phyloP scores from a whole-genome alignment of 2,888 invertebrate genomes.

The Volucella zonaria region DNA sequence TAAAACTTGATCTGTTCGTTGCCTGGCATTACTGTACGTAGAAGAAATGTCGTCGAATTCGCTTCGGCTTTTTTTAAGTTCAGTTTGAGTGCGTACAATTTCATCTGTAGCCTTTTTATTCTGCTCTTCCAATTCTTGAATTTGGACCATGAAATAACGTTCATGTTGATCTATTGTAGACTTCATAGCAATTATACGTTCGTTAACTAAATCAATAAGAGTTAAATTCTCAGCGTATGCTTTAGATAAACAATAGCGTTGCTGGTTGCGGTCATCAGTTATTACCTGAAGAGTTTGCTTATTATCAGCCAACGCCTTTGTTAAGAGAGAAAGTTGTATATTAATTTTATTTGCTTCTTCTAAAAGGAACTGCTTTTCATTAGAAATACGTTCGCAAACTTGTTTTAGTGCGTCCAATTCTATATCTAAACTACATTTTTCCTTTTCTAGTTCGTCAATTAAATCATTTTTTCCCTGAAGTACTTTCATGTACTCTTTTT shows the following conservation, averaged over 20 bases:
- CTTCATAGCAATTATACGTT: slow-evolving; percentile 1
- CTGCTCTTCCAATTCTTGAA: neutral
- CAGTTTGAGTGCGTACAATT: neutral
- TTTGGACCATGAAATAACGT: neutral
- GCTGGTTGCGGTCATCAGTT: neutral
- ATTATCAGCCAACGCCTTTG: neutral
- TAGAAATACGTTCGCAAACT: neutral
- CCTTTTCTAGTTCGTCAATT: slow-evolving; percentile 7
- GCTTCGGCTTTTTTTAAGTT: neutral
- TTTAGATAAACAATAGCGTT: neutral
- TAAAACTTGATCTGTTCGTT: neutral
- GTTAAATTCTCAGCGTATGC: slow-evolving; percentile 27
- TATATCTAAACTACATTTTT: neutral
- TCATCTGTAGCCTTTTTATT: neutral
- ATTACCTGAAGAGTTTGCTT: neutral
- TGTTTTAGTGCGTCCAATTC: neutral
- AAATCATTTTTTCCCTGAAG: neutral
- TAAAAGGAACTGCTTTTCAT: slow-evolving; percentile 4
- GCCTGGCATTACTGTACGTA: neutral
- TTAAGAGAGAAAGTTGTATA: slow-evolving; percentile 1
- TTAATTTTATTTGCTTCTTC: neutral
- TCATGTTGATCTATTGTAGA: slow-evolving; percentile 26
- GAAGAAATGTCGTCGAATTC: neutral
- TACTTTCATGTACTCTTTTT: no score
- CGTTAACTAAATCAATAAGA: slow-evolving; percentile 25